Evolutionary conservation across 2,888 invertebrate genomes (phyloP).

Genomic region (Xylophagus ater): DNA sequence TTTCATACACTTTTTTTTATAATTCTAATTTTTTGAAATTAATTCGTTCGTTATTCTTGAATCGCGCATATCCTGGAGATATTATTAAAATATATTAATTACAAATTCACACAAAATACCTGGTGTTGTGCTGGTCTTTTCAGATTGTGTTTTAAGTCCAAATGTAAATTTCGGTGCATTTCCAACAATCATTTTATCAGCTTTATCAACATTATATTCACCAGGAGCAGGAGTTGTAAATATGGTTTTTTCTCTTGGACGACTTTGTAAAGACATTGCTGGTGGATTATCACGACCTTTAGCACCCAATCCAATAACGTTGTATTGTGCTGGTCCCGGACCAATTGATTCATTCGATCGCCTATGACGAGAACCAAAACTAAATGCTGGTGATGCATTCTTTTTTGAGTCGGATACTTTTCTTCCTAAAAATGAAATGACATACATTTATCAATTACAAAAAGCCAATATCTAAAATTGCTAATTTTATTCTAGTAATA

Average conservation of each 20-base stretch:
- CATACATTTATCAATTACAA: neutral
- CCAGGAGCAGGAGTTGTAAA: slow-evolving; percentile 75
- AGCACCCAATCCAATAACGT: slow-evolving; percentile 71
- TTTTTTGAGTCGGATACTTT: slow-evolving; percentile 65
- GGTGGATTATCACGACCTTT: slow-evolving; percentile 72
- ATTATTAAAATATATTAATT: too few species aligned
- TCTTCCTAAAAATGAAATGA: slow-evolving; percentile 46
- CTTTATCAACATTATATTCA: slow-evolving; percentile 73
- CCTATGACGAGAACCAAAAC: slow-evolving; percentile 58
- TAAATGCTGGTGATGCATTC: slow-evolving; percentile 69
- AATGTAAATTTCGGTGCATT: slow-evolving; percentile 61
- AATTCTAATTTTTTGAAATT: neutral
- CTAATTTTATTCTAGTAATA: neutral
- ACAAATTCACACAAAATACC: too few species aligned
- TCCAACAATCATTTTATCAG: slow-evolving; percentile 41
- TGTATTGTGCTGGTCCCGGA: slow-evolving; percentile 85
- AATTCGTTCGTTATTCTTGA: too few species aligned
- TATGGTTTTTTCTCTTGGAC: slow-evolving; percentile 39
- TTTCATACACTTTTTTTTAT: neutral
- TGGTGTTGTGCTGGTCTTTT: slow-evolving; percentile 53
- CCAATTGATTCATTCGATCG: slow-evolving; percentile 48
- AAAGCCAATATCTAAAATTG: neutral
- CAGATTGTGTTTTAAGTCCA: slow-evolving; percentile 53
- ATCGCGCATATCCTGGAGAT: too few species aligned
- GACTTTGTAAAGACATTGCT: slow-evolving; percentile 67